Base-by-base conservation (phyloP, 2,797 vertebrate species). In the Heterohyrax brucei region DNA sequence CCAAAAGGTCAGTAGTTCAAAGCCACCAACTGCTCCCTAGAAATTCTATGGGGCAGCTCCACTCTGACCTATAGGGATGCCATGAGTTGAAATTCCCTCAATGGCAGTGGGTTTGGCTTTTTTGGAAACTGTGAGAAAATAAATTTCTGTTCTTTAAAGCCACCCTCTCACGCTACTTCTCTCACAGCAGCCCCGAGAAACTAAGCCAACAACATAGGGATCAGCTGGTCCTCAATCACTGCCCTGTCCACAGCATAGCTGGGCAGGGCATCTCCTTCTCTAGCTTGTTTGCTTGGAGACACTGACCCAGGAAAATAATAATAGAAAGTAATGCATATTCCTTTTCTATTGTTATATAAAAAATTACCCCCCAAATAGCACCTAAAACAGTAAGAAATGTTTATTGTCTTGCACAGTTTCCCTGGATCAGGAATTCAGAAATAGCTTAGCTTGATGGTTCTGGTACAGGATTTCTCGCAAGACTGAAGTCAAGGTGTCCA, bases 241-340 rank as follows among this genome's bases (percentile, higher is more conserved):
- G 82, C 28, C 46, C 30, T 66, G 33, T 56, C 48, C 48, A 77
- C 24, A 83, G 70, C 26, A 59, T 19, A 30, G 19, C 48, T 94
- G 64, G 16, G 13, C 4, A 30, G 39, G 53, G 39, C 14, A 53
- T 2, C 10, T 33, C 62, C 68, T 66, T 82, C 59, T 53, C 50
- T 64, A 46, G 30, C 26, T 79, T 94, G 78, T 87, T 66, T 84
- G 33, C 56, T 95, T 24, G 44, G 59, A 56, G 14, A 33, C 26
- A 59, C 50, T 62, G 24, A 95, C 70, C 62, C 89, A 72, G 66
- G 89, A 89, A 93, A 87, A 70, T 24, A 82, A 53, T 22, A 62
- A 62, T 4, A 76, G 48, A 59, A 89, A 87, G 44, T 28, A 56
- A 7, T 26, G 66, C 46, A 61, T 39, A 26, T 56, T n/a, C 48